These are phyloP conservation scores for Solea solea DNA, from an alignment of 2,113 vertebrate species.

Conservation along the genomic window DNA sequence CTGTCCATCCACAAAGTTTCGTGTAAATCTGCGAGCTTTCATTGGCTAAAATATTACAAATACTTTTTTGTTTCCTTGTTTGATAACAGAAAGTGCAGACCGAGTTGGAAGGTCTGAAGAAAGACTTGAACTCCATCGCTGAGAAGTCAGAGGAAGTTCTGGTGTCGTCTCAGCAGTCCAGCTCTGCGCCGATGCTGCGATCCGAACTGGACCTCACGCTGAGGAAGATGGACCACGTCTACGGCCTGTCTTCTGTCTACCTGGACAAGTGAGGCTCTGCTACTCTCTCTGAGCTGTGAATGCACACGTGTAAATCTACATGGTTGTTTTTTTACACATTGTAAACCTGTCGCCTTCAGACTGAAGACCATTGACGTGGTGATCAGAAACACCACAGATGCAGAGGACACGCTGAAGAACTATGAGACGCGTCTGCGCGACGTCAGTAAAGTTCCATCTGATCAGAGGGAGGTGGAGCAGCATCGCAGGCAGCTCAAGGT, in stretches of 20 bases:
- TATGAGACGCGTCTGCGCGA: conserved; percentile 90
- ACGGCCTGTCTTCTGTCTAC: conserved; percentile 92
- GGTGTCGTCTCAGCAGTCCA: conserved; percentile 81
- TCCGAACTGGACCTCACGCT: conserved; percentile 91
- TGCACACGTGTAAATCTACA: not conserved
- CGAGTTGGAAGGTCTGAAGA: conserved; percentile 90
- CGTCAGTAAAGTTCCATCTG: conserved; percentile 85
- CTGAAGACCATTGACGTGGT: conserved; percentile 93
- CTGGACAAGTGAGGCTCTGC: conserved; percentile 89
- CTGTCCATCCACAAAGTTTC: no score
- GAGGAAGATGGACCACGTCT: conserved; percentile 92
- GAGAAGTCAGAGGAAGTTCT: conserved; percentile 86
- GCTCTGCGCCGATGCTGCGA: conserved; percentile 83
- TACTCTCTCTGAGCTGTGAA: not conserved
- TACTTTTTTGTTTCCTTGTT: no score
- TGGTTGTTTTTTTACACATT: not conserved
- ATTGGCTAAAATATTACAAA: no score
- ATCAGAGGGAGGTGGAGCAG: conserved; percentile 86
- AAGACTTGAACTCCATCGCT: conserved; percentile 83
- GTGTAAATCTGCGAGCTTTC: no score
- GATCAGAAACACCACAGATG: conserved; percentile 90
- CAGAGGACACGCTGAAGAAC: conserved; percentile 85
- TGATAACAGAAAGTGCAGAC: conserved; percentile 87
- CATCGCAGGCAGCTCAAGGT: conserved; percentile 90
- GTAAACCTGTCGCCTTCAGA: conserved; percentile 65